These are phyloP conservation scores for Salvelinus alpinus DNA, from an alignment of 2,113 vertebrate species.

Conservation along the genomic window DNA sequence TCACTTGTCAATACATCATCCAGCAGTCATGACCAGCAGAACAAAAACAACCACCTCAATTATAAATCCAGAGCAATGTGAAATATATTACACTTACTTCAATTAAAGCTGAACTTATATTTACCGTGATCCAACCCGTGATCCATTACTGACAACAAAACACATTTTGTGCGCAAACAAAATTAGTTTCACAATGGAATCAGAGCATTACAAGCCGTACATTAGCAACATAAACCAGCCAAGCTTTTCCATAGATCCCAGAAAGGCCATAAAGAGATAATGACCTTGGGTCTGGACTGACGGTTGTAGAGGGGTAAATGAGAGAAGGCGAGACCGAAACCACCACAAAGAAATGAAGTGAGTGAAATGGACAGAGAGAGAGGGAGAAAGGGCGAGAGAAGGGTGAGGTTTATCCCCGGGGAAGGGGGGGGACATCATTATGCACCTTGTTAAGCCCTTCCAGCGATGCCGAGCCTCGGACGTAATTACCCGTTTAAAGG, in stretches of 20 bases:
- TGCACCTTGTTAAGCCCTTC: conserved; percentile 70
- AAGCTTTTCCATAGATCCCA: conserved; percentile 10
- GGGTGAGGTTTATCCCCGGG: conserved; percentile 61
- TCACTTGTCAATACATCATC: too few species aligned
- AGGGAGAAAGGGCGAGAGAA: conserved; percentile 59
- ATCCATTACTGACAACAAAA: background rate
- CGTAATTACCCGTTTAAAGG: conserved; percentile 69
- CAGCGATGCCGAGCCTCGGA: conserved; percentile 49
- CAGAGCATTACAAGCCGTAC: conserved; percentile 9
- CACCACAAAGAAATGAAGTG: conserved; percentile 52
- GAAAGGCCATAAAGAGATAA: conserved; percentile 39
- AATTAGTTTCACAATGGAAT: conserved; percentile 27
- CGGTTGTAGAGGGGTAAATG: conserved; percentile 38
- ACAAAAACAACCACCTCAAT: background rate
- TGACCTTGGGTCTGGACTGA: conserved; percentile 37
- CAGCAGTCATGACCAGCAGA: background rate
- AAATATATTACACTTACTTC: conserved; percentile 12
- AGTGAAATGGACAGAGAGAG: conserved; percentile 54
- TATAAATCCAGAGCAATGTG: conserved; percentile 5
- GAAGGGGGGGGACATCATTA: conserved; percentile 64
- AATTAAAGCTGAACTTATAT: background rate
- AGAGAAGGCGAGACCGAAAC: conserved; percentile 13
- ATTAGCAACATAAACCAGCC: conserved; percentile 24
- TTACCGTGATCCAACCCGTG: conserved; percentile 4
- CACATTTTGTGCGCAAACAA: background rate